These are phyloP conservation scores for Lagopus muta DNA, from an alignment of 2,113 vertebrate species.

Conservation along the genomic window DNA sequence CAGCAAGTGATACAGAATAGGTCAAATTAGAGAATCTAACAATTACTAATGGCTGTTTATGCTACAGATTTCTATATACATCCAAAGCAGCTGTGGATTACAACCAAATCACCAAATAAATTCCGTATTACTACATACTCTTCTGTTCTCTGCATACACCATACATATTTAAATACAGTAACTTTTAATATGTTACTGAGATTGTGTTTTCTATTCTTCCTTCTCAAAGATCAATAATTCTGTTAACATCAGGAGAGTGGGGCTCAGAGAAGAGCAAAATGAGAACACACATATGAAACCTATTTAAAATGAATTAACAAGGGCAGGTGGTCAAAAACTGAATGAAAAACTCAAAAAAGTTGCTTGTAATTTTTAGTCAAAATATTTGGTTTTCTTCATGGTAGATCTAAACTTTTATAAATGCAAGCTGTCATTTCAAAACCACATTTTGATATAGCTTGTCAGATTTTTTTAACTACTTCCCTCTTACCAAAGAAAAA, in stretches of 20 bases:
- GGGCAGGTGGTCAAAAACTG: background rate
- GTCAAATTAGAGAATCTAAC: background rate
- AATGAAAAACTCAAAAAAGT: background rate
- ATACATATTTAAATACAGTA: background rate
- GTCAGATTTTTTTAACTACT: background rate
- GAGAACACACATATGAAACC: background rate
- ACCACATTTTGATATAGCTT: background rate
- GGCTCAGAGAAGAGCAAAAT: conserved; percentile 3
- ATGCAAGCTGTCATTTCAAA: conserved; percentile 23
- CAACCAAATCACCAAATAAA: background rate
- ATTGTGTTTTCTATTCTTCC: background rate
- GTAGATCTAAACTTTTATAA: conserved; percentile 4
- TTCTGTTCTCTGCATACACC: background rate
- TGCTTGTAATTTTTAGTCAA: background rate
- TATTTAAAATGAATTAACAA: background rate
- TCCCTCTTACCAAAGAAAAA: background rate
- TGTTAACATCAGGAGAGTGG: background rate
- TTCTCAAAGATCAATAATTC: background rate
- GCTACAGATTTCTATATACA: background rate
- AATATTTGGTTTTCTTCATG: background rate
- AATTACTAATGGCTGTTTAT: background rate
- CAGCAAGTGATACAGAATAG: background rate
- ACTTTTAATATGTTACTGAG: background rate
- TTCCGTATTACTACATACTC: background rate
- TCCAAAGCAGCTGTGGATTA: background rate